phyloP scores from a whole-genome alignment of 2,888 invertebrate species.

The Tenthredo notha region DNA sequence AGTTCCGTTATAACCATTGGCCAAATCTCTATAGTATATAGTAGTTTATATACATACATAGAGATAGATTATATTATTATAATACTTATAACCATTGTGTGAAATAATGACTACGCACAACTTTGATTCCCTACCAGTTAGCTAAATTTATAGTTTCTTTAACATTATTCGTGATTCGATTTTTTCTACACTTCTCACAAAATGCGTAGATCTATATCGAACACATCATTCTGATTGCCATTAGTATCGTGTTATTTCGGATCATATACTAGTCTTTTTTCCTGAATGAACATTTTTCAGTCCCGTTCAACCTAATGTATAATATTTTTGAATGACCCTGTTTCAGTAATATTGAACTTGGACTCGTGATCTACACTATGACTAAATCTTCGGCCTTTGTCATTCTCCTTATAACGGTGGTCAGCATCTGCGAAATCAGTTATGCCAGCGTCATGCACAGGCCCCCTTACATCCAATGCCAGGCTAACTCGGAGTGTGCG shows the following conservation, averaged over 20 bases:
- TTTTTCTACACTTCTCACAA: neutral
- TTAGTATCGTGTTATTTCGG: too few relatives aligned
- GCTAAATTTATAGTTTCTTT: neutral
- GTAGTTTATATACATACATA: neutral
- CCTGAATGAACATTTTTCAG: neutral
- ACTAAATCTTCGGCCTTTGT: conserved; percentile 46
- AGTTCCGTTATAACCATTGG: conserved; percentile 26
- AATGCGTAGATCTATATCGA: neutral
- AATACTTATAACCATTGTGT: neutral
- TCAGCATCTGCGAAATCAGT: conserved; percentile 50
- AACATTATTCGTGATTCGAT: neutral
- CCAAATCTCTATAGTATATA: conserved; percentile 6
- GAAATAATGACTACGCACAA: neutral
- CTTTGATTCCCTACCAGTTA: neutral
- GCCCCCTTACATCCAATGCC: conserved; percentile 62
- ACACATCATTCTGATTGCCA: too few relatives aligned
- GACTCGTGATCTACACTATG: conserved; percentile 26
- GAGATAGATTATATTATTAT: conserved; percentile 1
- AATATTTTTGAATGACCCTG: neutral
- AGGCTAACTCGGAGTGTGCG: conserved; percentile 64
- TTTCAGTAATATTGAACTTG: conserved; percentile 33
- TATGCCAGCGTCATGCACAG: conserved; percentile 53
- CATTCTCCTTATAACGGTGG: conserved; percentile 49
- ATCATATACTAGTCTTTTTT: too few relatives aligned
- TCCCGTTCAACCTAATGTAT: neutral